Conservation (phyloP, 2,888 invertebrate species). For the Nemoura dubitans region DNA sequence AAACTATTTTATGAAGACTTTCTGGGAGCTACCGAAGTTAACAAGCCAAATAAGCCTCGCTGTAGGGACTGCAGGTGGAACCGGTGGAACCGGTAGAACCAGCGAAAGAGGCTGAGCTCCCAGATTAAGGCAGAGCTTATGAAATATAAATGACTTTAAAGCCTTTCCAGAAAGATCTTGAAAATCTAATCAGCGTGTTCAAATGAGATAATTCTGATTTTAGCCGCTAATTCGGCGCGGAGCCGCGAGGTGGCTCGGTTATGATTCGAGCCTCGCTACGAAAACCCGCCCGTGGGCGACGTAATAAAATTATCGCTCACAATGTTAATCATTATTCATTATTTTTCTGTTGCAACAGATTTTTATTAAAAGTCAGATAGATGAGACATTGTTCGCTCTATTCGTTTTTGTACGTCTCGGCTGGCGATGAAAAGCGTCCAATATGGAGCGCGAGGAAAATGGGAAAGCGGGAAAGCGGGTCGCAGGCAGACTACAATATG, state of each 20-base stretch:
- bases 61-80: neutral
- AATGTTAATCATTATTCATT: conserved; percentile 12
- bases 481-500: neutral
- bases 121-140: conserved; percentile 22
- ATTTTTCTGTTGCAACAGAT: neutral
- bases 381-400: neutral
- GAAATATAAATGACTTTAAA: conserved; percentile 30
- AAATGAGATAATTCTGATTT: conserved; percentile 12
- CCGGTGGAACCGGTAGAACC: no score
- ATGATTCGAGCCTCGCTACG: neutral
- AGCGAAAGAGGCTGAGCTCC: conserved; percentile 3
- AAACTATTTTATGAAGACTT: conserved; percentile 36
- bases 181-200: conserved; percentile 21
- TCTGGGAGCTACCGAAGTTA: neutral
- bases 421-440: neutral
- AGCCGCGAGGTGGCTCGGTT: neutral
- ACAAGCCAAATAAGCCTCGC: conserved; percentile 7
- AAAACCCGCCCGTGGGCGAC: neutral
- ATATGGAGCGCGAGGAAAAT: neutral
- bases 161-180: conserved; percentile 18
- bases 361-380: neutral
- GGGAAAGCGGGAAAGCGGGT: neutral
- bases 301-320: neutral
- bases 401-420: neutral
- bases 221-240: neutral